Base-by-base conservation (phyloP, 2,113 vertebrate genomes). In the Trogon melanurus region DNA sequence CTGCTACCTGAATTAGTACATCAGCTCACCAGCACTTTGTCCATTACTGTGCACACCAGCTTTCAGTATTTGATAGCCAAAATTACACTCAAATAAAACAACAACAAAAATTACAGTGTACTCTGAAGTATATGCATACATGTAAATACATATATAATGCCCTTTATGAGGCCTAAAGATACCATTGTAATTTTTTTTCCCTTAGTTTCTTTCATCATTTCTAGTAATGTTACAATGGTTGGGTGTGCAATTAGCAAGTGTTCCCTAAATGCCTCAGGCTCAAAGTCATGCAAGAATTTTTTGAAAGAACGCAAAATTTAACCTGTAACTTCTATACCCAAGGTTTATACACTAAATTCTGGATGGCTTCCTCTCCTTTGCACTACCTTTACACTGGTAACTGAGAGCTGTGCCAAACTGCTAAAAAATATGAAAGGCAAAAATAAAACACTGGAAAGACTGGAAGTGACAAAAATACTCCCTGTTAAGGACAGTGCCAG, bases 101-200 rank as follows among this genome's bases (percentile, higher is more conserved):
- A 90, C 22, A 14, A 44, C 36, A 53, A 45, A 71, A 38, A 23
- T 20, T 7, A 27, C 20, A 27, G 9, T 12, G 4, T 48, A 27
- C 26, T 26, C 73, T 47, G 10, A 27, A 13, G 3, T 41, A 47
- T 36, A 65, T 51, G 2, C 6, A 9, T 62, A 30, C 32, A 1
- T 1, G 19, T n/a, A 70, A 76, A 79, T 53, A 65, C 0, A 0
- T 47, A 54, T 5, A 9, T 3, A 7, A 45, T 54, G 6, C 10
- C 26, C 16, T 15, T 69, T 10, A 5, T n/a, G 8, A 83, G 5
- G 30, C 30, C 36, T 57, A 45, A 64, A 88, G 6, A 11, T 16
- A 53, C 5, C 16, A 8, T 0, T 51, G 11, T 26, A 38, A 34
- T 10, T 11, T 74, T 44, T 44, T 88, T 57, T 51, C 25, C 11